A percentile compares a stretch with the other conserved stretches of the same genome.
Evolutionary conservation across 2,797 vertebrate genomes (phyloP).

Genomic region (Jordanella pulchra): DNA sequence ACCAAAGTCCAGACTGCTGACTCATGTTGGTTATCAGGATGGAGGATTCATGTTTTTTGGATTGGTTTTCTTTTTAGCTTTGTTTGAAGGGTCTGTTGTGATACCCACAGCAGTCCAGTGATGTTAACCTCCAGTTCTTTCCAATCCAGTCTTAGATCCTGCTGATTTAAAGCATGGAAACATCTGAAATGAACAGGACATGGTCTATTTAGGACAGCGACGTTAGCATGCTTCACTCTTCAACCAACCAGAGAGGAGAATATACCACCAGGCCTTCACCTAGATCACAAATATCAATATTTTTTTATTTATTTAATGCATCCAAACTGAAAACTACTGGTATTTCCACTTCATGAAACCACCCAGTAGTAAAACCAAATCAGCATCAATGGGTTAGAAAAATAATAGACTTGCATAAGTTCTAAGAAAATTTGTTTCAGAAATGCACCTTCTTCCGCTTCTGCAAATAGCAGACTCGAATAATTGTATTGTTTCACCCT

Average conservation of each 20-base stretch:
- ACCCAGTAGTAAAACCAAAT: background rate
- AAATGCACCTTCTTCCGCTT: no score
- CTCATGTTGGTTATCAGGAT: conserved; percentile 41
- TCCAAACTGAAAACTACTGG: no score
- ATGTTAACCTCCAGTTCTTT: background rate
- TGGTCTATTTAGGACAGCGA: background rate
- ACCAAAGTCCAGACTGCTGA: conserved; percentile 28
- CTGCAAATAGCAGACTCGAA: no score
- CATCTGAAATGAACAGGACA: background rate
- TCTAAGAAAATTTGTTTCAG: no score
- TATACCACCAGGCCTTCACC: no score
- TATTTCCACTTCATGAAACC: no score
- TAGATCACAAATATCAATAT: no score
- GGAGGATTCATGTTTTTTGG: conserved; percentile 21
- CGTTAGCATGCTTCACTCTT: background rate
- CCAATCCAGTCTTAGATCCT: background rate
- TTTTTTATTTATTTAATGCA: no score
- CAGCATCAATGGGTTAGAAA: background rate
- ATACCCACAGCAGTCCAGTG: background rate
- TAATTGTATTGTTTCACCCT: no score
- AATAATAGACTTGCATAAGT: background rate
- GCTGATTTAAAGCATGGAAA: background rate
- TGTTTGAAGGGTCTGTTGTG: background rate
- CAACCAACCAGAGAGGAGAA: background rate
- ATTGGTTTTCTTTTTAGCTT: conserved; percentile 37